phyloP scores from a whole-genome alignment of 2,797 vertebrate genomes.

The Galagoides demidoff region DNA sequence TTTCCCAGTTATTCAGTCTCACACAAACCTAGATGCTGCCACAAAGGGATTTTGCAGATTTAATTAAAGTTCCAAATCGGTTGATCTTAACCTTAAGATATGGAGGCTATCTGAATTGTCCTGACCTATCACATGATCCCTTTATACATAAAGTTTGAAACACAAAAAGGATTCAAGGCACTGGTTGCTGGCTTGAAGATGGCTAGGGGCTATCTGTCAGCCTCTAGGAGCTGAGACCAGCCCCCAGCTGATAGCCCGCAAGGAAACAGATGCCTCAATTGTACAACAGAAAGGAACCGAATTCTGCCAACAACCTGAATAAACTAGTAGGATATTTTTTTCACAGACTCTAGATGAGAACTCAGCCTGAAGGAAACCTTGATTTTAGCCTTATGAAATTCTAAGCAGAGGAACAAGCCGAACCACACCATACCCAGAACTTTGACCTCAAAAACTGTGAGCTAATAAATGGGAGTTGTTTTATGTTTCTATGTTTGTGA shows the following conservation, averaged over 20 bases:
- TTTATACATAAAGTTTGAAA: constrained; percentile 42
- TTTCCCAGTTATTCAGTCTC: not conserved
- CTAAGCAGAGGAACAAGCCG: not conserved
- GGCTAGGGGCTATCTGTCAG: not conserved
- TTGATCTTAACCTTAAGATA: constrained; percentile 32
- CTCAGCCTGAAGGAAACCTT: not conserved
- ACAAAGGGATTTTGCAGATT: constrained; percentile 1
- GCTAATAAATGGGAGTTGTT: not conserved
- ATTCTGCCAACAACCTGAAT: constrained; percentile 2
- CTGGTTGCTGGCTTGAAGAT: not conserved
- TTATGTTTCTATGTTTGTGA: not conserved
- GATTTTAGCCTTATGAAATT: constrained; percentile 25
- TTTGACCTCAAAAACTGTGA: constrained; percentile 5
- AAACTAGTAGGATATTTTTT: not conserved
- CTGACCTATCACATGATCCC: not conserved
- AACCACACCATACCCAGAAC: not conserved
- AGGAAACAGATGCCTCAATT: not conserved
- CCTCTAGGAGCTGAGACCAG: not conserved
- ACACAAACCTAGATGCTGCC: not conserved
- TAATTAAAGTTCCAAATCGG: not conserved
- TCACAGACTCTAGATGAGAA: not conserved
- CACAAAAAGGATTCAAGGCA: not conserved
- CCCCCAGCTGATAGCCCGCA: not conserved
- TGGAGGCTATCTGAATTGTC: not conserved
- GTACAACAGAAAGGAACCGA: not conserved